A percentile compares a stretch with the other conserved stretches of the same genome.
These are phyloP conservation scores for Drosophila multiciliata DNA, from an alignment of 2,888 invertebrate species.

Conservation along the genomic window DNA sequence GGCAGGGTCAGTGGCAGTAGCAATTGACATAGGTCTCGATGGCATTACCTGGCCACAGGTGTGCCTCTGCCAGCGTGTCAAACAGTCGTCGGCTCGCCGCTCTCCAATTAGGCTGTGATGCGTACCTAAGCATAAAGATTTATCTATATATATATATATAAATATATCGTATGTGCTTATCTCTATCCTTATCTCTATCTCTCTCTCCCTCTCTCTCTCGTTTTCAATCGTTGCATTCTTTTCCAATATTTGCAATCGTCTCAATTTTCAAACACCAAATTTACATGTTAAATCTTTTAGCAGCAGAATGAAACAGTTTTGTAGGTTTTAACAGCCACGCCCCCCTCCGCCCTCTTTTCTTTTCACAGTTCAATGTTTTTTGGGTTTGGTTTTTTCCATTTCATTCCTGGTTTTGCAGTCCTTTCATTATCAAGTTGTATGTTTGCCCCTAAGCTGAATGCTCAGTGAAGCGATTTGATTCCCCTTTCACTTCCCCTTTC, in stretches of 20 bases:
- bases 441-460: neutral
- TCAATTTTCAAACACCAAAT: constrained; percentile 5
- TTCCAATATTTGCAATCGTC: constrained; percentile 5
- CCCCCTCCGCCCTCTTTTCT: neutral
- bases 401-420: neutral
- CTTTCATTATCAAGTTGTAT: constrained; percentile 11
- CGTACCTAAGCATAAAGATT: constrained; percentile 17
- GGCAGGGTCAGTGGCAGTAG: constrained; percentile 5
- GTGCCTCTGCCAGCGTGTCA: constrained; percentile 27
- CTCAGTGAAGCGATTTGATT: constrained; percentile 4
- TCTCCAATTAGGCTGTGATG: constrained; percentile 38
- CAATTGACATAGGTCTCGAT: constrained; percentile 24
- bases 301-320: neutral
- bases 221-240: neutral
- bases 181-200: neutral
- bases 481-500: neutral
- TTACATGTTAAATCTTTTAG: constrained; percentile 7
- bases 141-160: neutral
- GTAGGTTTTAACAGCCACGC: neutral
- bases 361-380: constrained; percentile 2
- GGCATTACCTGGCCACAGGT: constrained; percentile 45
- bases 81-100: constrained; percentile 23
- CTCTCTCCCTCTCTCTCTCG: too few species aligned
- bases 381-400: too few species aligned
- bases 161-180: neutral